Evolutionary conservation across 2,113 vertebrate species (phyloP).

Genomic region (Myodes glareolus): DNA sequence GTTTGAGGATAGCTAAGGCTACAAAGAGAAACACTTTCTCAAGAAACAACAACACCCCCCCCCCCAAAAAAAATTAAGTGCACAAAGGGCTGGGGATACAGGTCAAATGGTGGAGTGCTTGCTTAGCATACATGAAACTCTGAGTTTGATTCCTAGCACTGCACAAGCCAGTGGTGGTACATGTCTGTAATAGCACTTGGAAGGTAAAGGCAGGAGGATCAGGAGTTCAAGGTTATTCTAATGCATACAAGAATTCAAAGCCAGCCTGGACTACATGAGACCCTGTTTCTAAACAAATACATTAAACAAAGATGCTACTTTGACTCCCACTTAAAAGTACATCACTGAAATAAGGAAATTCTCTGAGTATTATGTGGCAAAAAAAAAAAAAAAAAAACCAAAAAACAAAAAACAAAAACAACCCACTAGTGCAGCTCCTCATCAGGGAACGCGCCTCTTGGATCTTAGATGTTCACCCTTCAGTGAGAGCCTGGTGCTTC

Average conservation of each 20-base stretch:
- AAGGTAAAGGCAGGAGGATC: too few relatives aligned
- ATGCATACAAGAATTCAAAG: neutral
- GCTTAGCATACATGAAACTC: neutral
- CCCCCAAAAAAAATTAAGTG: neutral
- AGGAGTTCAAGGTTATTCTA: neutral
- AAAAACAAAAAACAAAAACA: too few relatives aligned
- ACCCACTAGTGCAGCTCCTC: slow-evolving; percentile 4
- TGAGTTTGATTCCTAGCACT: neutral
- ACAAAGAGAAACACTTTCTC: neutral
- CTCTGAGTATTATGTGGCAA: neutral
- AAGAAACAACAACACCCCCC: neutral
- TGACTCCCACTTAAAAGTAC: neutral
- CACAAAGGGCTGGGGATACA: neutral
- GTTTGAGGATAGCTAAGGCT: neutral
- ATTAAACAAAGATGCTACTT: neutral
- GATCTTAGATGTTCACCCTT: neutral
- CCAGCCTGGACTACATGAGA: neutral
- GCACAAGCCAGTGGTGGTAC: too few relatives aligned
- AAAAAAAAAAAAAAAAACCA: neutral
- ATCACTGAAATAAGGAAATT: slow-evolving; percentile 57
- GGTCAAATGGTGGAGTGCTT: neutral
- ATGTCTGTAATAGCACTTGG: neutral
- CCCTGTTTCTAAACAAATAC: neutral
- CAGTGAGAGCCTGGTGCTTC: neutral
- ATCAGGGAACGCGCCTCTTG: too few relatives aligned